A percentile compares a stretch with the other conserved stretches of the same genome.
Evolutionary conservation across 2,888 invertebrate species (phyloP).

Genomic region (Oegoconia quadripuncta): DNA sequence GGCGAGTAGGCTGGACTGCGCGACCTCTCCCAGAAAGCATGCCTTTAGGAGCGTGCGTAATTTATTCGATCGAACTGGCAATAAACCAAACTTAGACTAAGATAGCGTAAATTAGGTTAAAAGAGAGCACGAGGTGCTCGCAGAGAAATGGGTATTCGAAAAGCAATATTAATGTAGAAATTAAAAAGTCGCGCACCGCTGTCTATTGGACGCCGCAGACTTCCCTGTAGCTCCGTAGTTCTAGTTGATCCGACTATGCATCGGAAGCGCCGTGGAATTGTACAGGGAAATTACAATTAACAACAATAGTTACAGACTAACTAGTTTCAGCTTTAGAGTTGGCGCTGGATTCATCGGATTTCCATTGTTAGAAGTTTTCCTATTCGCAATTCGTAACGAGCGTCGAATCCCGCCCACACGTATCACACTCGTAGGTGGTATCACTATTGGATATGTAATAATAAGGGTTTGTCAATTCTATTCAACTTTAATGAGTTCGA

Average conservation of each 20-base stretch:
- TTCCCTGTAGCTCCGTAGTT: conserved; percentile 54
- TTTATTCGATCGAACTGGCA: conserved; percentile 58
- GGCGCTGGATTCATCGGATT: too few species aligned
- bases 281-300: too few species aligned
- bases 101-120: conserved; percentile 59
- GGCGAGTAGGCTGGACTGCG: conserved; percentile 44
- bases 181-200: conserved; percentile 66
- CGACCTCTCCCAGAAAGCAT: conserved; percentile 32
- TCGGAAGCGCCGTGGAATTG: neutral
- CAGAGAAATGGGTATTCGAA: conserved; percentile 77
- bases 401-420: too few species aligned
- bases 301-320: too few species aligned
- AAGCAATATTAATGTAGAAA: conserved; percentile 78
- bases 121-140: conserved; percentile 72
- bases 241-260: conserved; percentile 23
- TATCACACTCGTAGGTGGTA: too few species aligned
- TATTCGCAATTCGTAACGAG: too few species aligned
- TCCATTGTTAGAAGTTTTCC: too few species aligned
- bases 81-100: conserved; percentile 63
- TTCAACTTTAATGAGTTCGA: neutral
- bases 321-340: too few species aligned
- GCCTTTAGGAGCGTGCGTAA: conserved; percentile 67
- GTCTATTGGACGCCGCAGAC: conserved; percentile 62
- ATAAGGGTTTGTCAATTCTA: too few species aligned
- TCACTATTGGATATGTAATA: too few species aligned